phyloP scores from a whole-genome alignment of 2,113 vertebrate genomes.

The Podarcis muralis region DNA sequence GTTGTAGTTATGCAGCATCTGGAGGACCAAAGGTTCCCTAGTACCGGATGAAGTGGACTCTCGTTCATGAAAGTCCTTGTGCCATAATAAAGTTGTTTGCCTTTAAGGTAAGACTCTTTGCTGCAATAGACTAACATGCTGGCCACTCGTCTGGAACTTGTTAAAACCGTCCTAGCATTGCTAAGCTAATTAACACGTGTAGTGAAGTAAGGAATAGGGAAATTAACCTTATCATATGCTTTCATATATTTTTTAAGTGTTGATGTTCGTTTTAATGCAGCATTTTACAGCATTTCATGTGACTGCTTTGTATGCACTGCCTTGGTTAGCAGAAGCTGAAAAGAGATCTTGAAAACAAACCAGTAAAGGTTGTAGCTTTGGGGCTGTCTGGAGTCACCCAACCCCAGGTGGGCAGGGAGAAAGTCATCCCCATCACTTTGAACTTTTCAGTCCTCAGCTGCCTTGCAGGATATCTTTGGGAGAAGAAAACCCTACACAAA shows the following conservation, averaged over 20 bases:
- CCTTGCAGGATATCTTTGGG: too few relatives aligned
- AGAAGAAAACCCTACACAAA: too few relatives aligned
- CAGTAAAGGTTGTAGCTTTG: background rate
- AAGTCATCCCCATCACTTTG: background rate
- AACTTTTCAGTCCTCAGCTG: background rate
- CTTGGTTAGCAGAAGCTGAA: background rate
- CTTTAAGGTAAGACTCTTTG: too few relatives aligned
- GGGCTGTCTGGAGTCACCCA: background rate
- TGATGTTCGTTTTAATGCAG: background rate
- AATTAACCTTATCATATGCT: background rate
- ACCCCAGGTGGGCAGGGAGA: background rate
- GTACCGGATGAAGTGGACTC: background rate
- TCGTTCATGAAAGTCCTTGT: background rate
- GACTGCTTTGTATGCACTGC: background rate
- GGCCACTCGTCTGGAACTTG: too few relatives aligned
- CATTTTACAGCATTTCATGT: background rate
- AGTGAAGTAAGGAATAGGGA: background rate
- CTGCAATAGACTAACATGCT: too few relatives aligned
- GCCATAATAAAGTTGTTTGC: too few relatives aligned
- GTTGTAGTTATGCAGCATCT: too few relatives aligned
- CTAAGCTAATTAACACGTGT: constrained; percentile 4
- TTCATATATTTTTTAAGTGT: background rate
- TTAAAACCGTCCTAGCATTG: background rate
- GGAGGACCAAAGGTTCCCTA: too few relatives aligned
- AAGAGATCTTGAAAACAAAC: background rate